Percentiles rank a stretch among this genome's conserved stretches.
Evolutionary conservation across 2,888 invertebrate species (phyloP).

Genomic region (Xylophagus ater): DNA sequence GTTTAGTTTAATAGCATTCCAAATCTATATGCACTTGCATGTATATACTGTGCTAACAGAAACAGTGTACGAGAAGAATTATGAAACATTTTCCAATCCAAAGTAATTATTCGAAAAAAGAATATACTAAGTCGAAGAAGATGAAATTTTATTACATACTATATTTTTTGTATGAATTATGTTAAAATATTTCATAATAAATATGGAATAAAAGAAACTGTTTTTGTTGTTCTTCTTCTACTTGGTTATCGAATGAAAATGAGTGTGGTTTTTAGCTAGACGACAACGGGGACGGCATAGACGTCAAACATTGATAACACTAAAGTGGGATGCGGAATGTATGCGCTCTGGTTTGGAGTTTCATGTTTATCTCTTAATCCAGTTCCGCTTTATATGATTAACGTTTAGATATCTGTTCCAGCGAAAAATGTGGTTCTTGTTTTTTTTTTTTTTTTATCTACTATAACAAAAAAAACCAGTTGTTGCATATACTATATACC

Average conservation of each 20-base stretch:
- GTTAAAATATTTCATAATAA: not conserved
- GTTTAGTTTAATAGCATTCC: not conserved
- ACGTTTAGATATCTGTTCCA: no score
- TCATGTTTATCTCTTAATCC: constrained; percentile 19
- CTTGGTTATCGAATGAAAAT: constrained; percentile 1
- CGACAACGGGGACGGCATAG: constrained; percentile 6
- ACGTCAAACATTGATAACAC: constrained; percentile 10
- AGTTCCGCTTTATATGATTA: constrained; percentile 19
- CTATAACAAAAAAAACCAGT: no score
- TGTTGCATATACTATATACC: no score
- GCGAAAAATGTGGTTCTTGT: no score
- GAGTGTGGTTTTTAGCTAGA: constrained; percentile 3
- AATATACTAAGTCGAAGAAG: no score
- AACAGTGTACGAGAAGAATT: not conserved
- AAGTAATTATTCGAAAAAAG: no score
- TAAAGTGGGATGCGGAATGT: not conserved
- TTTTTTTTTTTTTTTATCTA: no score
- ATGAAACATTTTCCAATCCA: not conserved
- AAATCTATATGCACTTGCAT: not conserved
- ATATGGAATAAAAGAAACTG: not conserved
- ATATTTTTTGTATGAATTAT: no score
- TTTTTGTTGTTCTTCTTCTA: constrained; percentile 6
- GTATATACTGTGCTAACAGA: not conserved
- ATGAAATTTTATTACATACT: no score
- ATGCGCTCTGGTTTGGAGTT: constrained; percentile 9